Evolutionary conservation across 1,140 invertebrate genomes (phyloP).

Genomic region (Drosophila jambulina): DNA sequence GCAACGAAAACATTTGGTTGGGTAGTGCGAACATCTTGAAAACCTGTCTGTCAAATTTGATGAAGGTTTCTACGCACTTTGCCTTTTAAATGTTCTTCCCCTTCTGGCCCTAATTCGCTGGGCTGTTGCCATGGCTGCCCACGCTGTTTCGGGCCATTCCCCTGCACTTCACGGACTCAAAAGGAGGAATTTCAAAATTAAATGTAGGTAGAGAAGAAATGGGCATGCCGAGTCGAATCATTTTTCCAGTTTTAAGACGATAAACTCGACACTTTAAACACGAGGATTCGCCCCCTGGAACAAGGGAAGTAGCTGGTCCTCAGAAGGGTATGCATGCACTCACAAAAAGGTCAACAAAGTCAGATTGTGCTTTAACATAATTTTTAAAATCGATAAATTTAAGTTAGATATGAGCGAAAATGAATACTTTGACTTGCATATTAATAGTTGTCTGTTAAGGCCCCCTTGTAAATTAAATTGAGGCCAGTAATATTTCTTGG

Average conservation of each 20-base stretch:
- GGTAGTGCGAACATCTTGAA: slow-evolving; percentile 83
- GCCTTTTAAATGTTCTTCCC: slow-evolving; percentile 66
- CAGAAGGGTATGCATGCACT: background rate
- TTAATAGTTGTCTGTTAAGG: too few species aligned
- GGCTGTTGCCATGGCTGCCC: slow-evolving; percentile 36
- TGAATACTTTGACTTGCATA: background rate
- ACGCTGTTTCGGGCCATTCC: slow-evolving; percentile 33
- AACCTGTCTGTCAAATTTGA: slow-evolving; percentile 84
- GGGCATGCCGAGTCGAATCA: slow-evolving; percentile 41
- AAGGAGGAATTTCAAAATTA: slow-evolving; percentile 63
- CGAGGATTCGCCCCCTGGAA: slow-evolving; percentile 42
- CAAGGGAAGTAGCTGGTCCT: slow-evolving; percentile 6
- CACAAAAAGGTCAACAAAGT: background rate
- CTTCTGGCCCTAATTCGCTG: slow-evolving; percentile 43
- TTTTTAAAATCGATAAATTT: background rate
- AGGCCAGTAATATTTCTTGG: background rate
- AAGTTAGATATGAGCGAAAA: accelerated
- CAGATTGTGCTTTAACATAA: background rate
- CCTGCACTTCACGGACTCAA: slow-evolving; percentile 23
- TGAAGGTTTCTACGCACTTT: slow-evolving; percentile 77
- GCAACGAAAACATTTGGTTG: slow-evolving; percentile 57
- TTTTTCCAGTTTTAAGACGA: slow-evolving; percentile 71
- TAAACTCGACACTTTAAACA: slow-evolving; percentile 82
- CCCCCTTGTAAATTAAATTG: too few species aligned
- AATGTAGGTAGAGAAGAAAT: slow-evolving; percentile 17